Percentiles rank a stretch among this genome's conserved stretches.
These are phyloP conservation scores for Ceramica pisi DNA, from an alignment of 2,888 invertebrate species.

Conservation along the genomic window DNA sequence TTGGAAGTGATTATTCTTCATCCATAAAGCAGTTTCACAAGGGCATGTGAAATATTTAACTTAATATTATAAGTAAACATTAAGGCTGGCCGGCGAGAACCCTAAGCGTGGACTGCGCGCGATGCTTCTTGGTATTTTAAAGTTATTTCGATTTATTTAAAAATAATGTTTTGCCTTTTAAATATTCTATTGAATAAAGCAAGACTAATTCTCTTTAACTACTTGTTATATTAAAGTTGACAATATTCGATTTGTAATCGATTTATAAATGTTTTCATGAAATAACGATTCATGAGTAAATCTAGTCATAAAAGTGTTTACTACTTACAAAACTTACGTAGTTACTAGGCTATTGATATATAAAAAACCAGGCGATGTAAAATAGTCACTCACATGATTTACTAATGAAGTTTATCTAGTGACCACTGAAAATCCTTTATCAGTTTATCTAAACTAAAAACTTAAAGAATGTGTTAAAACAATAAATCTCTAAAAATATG, in stretches of 20 bases:
- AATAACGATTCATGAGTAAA: too few relatives aligned
- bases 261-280: too few relatives aligned
- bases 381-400: too few relatives aligned
- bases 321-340: too few relatives aligned
- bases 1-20: conserved; percentile 89
- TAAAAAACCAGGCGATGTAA: too few relatives aligned
- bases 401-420: too few relatives aligned
- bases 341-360: too few relatives aligned
- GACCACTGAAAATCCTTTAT: too few relatives aligned
- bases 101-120: conserved; percentile 63
- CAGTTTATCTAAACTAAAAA: conserved; percentile 7
- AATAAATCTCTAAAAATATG: conserved; percentile 22
- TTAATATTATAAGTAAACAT: conserved; percentile 91
- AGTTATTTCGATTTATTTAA: neutral
- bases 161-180: neutral
- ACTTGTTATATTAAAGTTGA: too few relatives aligned
- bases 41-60: conserved; percentile 90
- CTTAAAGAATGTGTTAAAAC: conserved; percentile 13
- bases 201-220: too few relatives aligned
- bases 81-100: conserved; percentile 75
- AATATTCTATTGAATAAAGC: neutral
- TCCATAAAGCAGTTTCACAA: conserved; percentile 90
- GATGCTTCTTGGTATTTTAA: conserved; percentile 75
- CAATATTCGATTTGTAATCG: too few relatives aligned
- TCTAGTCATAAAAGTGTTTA: too few relatives aligned